phyloP scores from a whole-genome alignment of 2,888 invertebrate genomes.

The Eupsilia transversa region DNA sequence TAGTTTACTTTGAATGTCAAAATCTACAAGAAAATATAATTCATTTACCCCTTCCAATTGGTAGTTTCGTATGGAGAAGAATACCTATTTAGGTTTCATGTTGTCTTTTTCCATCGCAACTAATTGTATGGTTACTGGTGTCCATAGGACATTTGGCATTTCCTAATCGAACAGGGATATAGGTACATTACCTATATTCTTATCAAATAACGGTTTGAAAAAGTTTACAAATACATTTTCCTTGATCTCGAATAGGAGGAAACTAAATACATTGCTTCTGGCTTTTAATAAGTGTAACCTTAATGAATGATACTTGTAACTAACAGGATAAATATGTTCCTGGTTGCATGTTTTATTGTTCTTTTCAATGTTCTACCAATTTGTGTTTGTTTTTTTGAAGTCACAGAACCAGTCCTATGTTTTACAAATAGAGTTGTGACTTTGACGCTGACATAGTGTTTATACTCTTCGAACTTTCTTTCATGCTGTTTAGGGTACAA shows the following conservation, averaged over 20 bases:
- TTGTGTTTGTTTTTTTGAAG: background rate
- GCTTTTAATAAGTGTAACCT: constrained; percentile 17
- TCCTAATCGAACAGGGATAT: constrained; percentile 20
- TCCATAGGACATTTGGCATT: background rate
- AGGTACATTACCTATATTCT: background rate
- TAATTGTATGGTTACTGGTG: background rate
- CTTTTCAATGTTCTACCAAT: background rate
- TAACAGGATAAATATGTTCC: constrained; percentile 47
- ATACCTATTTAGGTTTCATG: background rate
- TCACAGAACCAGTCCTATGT: background rate
- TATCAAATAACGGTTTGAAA: constrained; percentile 18
- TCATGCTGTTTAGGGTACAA: background rate
- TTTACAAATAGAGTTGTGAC: background rate
- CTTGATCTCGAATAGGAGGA: constrained; percentile 46
- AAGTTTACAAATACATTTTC: constrained; percentile 40
- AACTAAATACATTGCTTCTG: constrained; percentile 17
- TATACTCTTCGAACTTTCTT: background rate
- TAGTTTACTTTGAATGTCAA: background rate
- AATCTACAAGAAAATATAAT: background rate
- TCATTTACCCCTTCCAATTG: background rate
- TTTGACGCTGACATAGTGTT: background rate
- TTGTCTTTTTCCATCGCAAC: background rate
- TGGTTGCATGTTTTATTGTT: background rate
- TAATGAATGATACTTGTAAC: constrained; percentile 41
- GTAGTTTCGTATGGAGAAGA: background rate